These are phyloP conservation scores for Stictocephala bisonia DNA, from an alignment of 2,888 invertebrate species.

Conservation along the genomic window DNA sequence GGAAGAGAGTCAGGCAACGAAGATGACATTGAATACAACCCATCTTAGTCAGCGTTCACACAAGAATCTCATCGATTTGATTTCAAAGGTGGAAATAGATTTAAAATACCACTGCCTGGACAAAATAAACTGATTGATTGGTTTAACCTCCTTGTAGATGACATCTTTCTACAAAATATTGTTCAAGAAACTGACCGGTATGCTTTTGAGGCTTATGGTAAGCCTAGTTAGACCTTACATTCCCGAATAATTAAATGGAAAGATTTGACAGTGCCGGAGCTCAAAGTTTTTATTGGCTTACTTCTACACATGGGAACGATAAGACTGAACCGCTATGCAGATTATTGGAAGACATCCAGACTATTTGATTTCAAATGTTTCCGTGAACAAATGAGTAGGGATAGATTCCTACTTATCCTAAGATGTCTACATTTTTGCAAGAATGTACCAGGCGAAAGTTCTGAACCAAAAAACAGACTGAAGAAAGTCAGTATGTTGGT, in stretches of 20 bases:
- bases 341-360: constrained; percentile 14
- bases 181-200: neutral
- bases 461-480: neutral
- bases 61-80: neutral
- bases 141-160: neutral
- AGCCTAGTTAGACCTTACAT: neutral
- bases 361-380: neutral
- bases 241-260: constrained; percentile 14
- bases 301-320: constrained; percentile 1
- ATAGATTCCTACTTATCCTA: constrained; percentile 1
- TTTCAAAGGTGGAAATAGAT: neutral
- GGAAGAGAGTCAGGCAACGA: neutral
- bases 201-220: neutral
- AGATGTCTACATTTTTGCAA: neutral
- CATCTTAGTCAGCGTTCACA: neutral
- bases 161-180: neutral
- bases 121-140: neutral
- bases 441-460: neutral
- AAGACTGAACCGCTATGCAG: neutral
- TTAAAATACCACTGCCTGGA: neutral
- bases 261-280: neutral
- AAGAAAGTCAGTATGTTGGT: neutral
- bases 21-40: neutral
- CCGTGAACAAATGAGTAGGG: neutral
- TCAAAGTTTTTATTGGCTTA: neutral